Evolutionary conservation across 2,797 vertebrate species (phyloP).

Genomic region (Lagorchestes hirsutus): DNA sequence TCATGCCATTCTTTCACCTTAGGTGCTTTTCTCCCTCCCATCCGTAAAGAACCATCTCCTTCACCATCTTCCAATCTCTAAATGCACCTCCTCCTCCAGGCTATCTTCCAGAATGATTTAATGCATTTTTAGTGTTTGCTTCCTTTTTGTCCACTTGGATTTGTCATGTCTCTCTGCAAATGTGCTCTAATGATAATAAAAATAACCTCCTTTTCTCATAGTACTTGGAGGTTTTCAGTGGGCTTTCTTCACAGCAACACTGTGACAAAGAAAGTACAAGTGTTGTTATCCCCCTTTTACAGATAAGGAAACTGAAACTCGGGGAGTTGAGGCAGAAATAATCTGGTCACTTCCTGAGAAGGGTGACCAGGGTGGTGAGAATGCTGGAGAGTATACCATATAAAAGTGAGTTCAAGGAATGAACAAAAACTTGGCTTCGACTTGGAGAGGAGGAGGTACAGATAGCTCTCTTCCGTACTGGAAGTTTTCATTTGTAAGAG

Average conservation of each 20-base stretch:
- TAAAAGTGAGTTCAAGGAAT: neutral
- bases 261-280: neutral
- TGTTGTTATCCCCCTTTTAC: neutral
- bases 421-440: neutral
- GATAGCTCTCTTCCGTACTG: neutral
- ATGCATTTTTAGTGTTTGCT: neutral
- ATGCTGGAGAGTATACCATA: neutral
- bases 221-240: neutral
- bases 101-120: neutral
- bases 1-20: neutral
- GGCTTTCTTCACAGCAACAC: neutral
- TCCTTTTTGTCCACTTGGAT: neutral
- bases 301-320: neutral
- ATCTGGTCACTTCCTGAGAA: neutral
- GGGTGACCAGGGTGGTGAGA: neutral
- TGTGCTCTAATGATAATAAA: neutral
- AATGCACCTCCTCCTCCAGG: neutral
- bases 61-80: neutral
- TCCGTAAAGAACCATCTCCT: neutral
- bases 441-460: neutral
- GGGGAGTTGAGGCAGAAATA: neutral
- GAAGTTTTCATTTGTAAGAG: neutral
- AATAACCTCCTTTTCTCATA: neutral
- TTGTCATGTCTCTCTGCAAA: neutral
- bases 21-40: neutral